Conservation (phyloP, 2,113 vertebrate species). For the Percina caprodes region DNA sequence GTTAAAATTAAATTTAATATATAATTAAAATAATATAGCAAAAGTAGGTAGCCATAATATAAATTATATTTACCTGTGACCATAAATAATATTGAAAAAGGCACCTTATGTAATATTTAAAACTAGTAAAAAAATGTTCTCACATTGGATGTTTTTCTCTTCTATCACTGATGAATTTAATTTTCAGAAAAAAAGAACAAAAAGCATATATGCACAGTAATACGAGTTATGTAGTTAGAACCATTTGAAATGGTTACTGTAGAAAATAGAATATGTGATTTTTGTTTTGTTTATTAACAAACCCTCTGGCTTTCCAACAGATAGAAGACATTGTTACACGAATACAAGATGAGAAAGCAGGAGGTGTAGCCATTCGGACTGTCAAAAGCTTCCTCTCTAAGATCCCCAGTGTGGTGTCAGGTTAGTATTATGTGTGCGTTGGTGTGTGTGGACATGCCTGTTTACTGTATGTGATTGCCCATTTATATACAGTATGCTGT, state of each 20-base stretch:
- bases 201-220: background rate
- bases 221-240: background rate
- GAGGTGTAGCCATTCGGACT: conserved; percentile 93
- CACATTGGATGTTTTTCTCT: background rate
- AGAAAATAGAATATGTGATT: background rate
- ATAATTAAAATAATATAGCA: too few species aligned
- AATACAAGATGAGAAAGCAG: conserved; percentile 96
- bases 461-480: conserved; percentile 5
- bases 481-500: conserved; percentile 8
- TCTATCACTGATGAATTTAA: background rate
- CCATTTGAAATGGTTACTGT: conserved; percentile 2
- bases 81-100: too few species aligned
- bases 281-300: background rate
- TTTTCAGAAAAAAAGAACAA: background rate
- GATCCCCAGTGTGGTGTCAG: conserved; percentile 96
- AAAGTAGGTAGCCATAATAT: too few species aligned
- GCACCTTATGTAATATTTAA: background rate
- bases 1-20: too few species aligned
- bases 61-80: too few species aligned
- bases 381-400: conserved; percentile 99
- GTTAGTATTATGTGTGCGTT: conserved; percentile 75
- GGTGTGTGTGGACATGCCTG: background rate
- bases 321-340: conserved; percentile 94
- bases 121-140: background rate
- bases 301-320: conserved; percentile 76